Evolutionary conservation across 2,888 invertebrate genomes (phyloP), one percentile per base, ranked within the genome.

Genomic region (Gasteruption jaculator): DNA sequence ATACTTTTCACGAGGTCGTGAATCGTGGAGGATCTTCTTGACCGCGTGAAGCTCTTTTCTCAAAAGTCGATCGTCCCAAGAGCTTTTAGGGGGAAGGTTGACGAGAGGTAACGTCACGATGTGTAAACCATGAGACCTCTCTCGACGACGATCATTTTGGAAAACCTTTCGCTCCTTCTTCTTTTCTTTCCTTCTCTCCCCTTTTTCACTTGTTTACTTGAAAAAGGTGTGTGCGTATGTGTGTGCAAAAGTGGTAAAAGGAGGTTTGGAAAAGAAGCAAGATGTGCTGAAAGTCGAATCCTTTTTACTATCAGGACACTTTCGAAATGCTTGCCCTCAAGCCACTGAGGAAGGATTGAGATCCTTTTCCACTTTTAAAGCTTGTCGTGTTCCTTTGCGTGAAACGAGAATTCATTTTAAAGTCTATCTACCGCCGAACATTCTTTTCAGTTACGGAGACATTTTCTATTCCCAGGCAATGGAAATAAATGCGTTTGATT

Each of bases 81-180:
- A 55, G 62, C 61, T 63, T 63, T 63, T 58, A 61, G 56, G 57
- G 51, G 36, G 47, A 34, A 34, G 34, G 15, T 34, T 54, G 60
- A 58, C 57, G 54, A 54, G 56, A 55, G 53, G 52, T 52, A 46
- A 52, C 58, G 49, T 56, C 53, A 45, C 56, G 53, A 65, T 66
- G 62, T 58, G 63, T 64, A 61, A 66, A 66, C 60, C 64, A 63
- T 62, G 65, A 65, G 60, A 45, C 46, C 46, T n/a, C n/a, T 49
- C 53, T 56, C 50, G 54, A 50, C 50, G 54, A 50, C 53, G 48
- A 46, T 47, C 43, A 30, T 45, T n/a, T n/a, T n/a, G n/a, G n/a
- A n/a, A n/a, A n/a, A n/a, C n/a, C n/a, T n/a, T n/a, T 45, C 45
- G 45, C 42, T 41, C 49, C 43, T 43, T 40, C 45, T 41, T 47